Evolutionary conservation across 2,888 invertebrate species (phyloP).

Genomic region (Lasioglossum vierecki): DNA sequence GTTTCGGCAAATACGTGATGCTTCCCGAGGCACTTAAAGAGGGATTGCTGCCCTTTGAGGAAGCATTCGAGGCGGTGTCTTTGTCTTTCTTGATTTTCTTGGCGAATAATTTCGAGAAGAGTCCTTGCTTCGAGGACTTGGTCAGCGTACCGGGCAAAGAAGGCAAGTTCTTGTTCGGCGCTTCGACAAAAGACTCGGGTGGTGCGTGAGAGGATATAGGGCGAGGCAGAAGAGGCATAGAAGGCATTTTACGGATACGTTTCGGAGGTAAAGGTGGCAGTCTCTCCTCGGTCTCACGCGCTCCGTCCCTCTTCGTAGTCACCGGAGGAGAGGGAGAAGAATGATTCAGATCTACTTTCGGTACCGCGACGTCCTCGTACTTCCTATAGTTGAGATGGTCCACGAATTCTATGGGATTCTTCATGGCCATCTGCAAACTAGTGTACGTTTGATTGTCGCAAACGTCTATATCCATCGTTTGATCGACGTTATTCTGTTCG

Average conservation of each 20-base stretch:
- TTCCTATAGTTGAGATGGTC: constrained; percentile 84
- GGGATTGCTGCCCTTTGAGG: constrained; percentile 61
- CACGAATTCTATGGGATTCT: constrained; percentile 89
- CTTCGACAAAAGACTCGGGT: constrained; percentile 71
- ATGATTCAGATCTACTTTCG: constrained; percentile 81
- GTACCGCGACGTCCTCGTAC: constrained; percentile 87
- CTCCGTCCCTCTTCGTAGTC: constrained; percentile 84
- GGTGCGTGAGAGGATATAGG: constrained; percentile 72
- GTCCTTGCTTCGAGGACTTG: constrained; percentile 87
- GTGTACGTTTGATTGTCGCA: constrained; percentile 93
- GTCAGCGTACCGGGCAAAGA: constrained; percentile 85
- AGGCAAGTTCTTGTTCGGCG: constrained; percentile 86
- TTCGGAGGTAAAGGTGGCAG: constrained; percentile 93
- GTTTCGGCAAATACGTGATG: constrained; percentile 59
- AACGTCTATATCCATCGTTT: constrained; percentile 87
- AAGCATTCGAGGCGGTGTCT: constrained; percentile 45
- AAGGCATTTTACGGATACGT: constrained; percentile 84
- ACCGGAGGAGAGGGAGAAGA: constrained; percentile 70
- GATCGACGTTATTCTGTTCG: constrained; percentile 70
- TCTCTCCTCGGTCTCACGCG: constrained; percentile 86
- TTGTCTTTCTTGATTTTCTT: constrained; percentile 85
- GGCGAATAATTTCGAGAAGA: constrained; percentile 88
- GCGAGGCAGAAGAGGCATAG: constrained; percentile 80
- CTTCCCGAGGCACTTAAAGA: constrained; percentile 61
- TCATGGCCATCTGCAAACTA: constrained; percentile 93